Conservation (phyloP, 2,113 vertebrate species). For the Nanorana parkeri region DNA sequence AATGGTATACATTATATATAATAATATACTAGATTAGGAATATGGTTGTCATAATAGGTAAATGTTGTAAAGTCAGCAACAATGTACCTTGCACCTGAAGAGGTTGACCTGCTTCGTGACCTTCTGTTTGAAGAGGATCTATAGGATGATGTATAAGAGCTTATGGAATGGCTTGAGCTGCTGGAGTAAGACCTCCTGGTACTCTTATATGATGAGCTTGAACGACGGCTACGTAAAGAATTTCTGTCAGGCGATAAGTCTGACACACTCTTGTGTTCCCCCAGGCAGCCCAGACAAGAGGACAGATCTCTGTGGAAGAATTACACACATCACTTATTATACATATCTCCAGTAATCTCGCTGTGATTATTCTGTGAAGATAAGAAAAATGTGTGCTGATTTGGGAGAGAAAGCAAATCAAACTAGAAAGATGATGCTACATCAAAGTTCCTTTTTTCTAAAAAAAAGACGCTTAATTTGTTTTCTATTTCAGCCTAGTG, state of each 20-base stretch:
- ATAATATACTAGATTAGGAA: too few species aligned
- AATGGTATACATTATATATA: too few species aligned
- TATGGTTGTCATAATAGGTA: too few species aligned
- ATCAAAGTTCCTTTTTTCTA: neutral
- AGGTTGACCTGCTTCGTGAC: constrained; percentile 81
- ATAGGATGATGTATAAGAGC: constrained; percentile 67
- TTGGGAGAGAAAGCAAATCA: neutral
- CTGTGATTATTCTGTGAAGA: neutral
- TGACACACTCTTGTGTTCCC: constrained; percentile 67
- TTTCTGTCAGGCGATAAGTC: constrained; percentile 62
- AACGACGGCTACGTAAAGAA: constrained; percentile 65
- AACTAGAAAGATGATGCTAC: too few species aligned
- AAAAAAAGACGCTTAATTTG: too few species aligned
- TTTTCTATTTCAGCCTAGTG: too few species aligned
- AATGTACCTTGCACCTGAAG: constrained; percentile 79
- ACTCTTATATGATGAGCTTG: constrained; percentile 72
- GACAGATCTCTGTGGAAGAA: constrained; percentile 73
- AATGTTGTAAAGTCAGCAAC: too few species aligned
- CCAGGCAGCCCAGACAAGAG: constrained; percentile 68
- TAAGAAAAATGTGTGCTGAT: neutral
- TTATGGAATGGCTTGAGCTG: constrained; percentile 74
- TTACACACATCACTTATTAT: constrained; percentile 25
- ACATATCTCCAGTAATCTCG: neutral
- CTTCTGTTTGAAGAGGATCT: constrained; percentile 73
- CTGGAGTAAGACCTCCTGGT: constrained; percentile 70